These are phyloP conservation scores for Periophthalmus magnuspinnatus DNA, from an alignment of 2,797 vertebrate genomes.

Conservation along the genomic window DNA sequence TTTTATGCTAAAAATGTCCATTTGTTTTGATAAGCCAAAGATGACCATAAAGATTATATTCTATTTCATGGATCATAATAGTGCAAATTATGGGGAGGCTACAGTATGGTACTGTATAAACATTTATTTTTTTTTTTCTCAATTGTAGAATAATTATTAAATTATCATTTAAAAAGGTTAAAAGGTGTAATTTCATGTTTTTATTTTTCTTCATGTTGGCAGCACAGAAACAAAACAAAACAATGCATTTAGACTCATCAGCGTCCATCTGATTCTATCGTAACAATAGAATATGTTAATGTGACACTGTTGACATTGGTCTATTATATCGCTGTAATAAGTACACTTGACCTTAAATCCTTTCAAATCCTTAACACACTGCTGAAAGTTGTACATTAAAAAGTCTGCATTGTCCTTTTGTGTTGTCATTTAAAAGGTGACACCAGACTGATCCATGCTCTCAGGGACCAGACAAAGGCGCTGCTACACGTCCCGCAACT, in stretches of 20 bases:
- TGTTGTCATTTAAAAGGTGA: not conserved
- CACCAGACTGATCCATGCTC: not conserved
- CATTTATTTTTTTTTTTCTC: no score
- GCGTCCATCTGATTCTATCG: no score
- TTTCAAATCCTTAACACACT: not conserved
- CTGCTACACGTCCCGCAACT: slow-evolving; percentile 23
- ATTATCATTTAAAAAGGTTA: no score
- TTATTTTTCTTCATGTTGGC: no score
- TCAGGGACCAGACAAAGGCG: slow-evolving; percentile 11
- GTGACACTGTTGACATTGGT: not conserved
- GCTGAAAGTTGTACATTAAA: not conserved
- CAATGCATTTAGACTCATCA: no score
- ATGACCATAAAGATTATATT: not conserved
- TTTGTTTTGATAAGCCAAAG: not conserved
- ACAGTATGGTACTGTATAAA: no score
- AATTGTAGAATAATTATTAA: no score
- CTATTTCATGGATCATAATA: not conserved
- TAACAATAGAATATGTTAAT: no score
- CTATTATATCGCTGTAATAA: not conserved
- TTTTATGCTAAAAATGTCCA: not conserved
- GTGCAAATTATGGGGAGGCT: no score
- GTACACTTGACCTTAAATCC: not conserved
- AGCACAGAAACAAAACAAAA: no score
- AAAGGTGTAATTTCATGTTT: no score
- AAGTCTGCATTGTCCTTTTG: not conserved